Percentiles rank a stretch among this genome's conserved stretches.
These are phyloP conservation scores for Harmothoe impar DNA, from an alignment of 2,888 invertebrate species.

Conservation along the genomic window DNA sequence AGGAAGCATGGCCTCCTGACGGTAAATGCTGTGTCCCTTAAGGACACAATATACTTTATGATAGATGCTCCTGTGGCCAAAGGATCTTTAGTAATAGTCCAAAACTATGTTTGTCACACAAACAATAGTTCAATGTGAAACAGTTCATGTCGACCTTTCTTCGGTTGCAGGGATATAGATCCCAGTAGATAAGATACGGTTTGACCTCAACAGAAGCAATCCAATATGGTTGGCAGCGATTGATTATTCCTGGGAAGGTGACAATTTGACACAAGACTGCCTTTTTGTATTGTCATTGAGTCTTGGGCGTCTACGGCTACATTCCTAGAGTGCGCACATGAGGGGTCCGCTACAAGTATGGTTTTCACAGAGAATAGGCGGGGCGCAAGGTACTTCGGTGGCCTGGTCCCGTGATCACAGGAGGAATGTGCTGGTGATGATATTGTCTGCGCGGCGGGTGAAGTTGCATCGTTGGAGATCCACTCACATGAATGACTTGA, in stretches of 20 bases:
- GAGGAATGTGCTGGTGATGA: slow-evolving; percentile 43
- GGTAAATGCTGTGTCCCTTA: slow-evolving; percentile 14
- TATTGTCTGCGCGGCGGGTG: not conserved
- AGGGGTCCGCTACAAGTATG: not conserved
- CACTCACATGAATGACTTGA: not conserved
- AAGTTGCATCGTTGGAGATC: not conserved
- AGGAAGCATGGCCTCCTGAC: not conserved
- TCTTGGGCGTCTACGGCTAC: not conserved
- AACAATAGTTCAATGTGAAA: slow-evolving; percentile 18
- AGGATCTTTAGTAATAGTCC: not conserved
- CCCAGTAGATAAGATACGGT: not conserved
- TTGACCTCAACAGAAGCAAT: not conserved
- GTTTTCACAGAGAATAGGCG: not conserved
- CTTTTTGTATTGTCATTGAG: not conserved
- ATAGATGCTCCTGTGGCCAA: not conserved
- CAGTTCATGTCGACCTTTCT: slow-evolving; percentile 34
- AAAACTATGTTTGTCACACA: slow-evolving; percentile 40
- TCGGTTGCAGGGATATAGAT: not conserved
- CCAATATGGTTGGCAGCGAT: not conserved
- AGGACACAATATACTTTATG: not conserved
- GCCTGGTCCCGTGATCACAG: slow-evolving; percentile 36
- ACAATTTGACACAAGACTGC: not conserved
- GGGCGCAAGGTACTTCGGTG: slow-evolving; percentile 46
- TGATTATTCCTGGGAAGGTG: not conserved
- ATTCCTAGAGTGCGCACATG: not conserved